Evolutionary conservation across 2,888 invertebrate genomes (phyloP).

Genomic region (Neoascia interrupta): DNA sequence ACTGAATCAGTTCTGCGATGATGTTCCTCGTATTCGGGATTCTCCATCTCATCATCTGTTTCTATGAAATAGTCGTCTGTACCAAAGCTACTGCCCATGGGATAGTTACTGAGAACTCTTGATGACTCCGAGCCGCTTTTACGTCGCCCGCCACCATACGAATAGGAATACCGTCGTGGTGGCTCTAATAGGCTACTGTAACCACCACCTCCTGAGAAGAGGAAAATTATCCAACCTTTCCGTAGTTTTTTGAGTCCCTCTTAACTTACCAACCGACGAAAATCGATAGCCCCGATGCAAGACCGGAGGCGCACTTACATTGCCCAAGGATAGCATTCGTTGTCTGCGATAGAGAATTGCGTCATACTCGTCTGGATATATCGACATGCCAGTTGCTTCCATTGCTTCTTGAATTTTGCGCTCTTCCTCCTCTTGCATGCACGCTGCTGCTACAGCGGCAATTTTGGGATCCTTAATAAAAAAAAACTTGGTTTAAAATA

Average conservation of each 20-base stretch:
- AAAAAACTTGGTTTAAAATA: slow-evolving; percentile 50
- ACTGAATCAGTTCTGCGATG: slow-evolving; percentile 77
- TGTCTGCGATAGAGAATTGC: slow-evolving; percentile 80
- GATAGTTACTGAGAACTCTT: slow-evolving; percentile 79
- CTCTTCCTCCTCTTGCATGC: slow-evolving; percentile 87
- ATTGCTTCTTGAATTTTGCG: slow-evolving; percentile 87
- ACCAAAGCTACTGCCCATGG: slow-evolving; percentile 79
- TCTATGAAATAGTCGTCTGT: slow-evolving; percentile 80
- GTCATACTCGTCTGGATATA: slow-evolving; percentile 80
- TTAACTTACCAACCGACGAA: slow-evolving; percentile 81
- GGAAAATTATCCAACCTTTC: too few relatives aligned
- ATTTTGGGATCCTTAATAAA: slow-evolving; percentile 85
- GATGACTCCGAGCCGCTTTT: slow-evolving; percentile 84
- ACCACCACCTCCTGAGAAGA: slow-evolving; percentile 82
- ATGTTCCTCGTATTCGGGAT: slow-evolving; percentile 79
- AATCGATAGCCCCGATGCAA: slow-evolving; percentile 81
- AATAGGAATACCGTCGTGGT: slow-evolving; percentile 83
- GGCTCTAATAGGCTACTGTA: slow-evolving; percentile 87
- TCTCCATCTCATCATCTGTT: slow-evolving; percentile 80
- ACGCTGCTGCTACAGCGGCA: slow-evolving; percentile 89
- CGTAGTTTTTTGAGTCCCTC: background rate
- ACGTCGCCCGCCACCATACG: slow-evolving; percentile 80
- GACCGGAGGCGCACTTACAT: slow-evolving; percentile 83
- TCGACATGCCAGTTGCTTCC: slow-evolving; percentile 83
- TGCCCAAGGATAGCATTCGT: slow-evolving; percentile 84